phyloP scores from a whole-genome alignment of 1,140 invertebrate genomes.

The Nephila pilipes region DNA sequence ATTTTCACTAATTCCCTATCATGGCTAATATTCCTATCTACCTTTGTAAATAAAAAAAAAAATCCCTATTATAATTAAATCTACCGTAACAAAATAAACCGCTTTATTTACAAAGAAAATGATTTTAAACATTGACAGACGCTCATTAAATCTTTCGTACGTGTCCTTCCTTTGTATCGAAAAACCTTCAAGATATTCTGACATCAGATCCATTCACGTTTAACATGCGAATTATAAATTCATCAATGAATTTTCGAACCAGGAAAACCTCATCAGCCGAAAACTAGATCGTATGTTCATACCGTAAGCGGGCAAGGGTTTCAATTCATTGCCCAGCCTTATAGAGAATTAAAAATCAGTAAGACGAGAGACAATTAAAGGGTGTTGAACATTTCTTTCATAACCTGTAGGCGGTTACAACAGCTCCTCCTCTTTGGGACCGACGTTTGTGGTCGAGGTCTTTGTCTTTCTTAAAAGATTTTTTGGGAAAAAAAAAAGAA shows the following conservation, averaged over 20 bases:
- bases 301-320: neutral
- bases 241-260: slow-evolving; percentile 7
- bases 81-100: too few species aligned
- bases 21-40: too few species aligned
- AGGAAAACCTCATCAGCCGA: neutral
- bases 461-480: too few species aligned
- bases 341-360: neutral
- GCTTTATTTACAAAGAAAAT: neutral
- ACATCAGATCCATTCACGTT: neutral
- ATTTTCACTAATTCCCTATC: too few species aligned
- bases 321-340: neutral
- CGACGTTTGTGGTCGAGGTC: neutral
- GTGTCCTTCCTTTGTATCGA: too few species aligned
- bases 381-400: neutral
- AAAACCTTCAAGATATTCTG: neutral
- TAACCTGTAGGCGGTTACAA: neutral
- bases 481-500: too few species aligned
- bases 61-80: too few species aligned
- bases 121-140: neutral
- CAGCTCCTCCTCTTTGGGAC: neutral
- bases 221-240: neutral
- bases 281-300: neutral
- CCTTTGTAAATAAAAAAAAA: too few species aligned
- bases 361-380: neutral
- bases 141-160: too few species aligned